phyloP scores from a whole-genome alignment of 1,140 invertebrate species.

The Aplysia californica region DNA sequence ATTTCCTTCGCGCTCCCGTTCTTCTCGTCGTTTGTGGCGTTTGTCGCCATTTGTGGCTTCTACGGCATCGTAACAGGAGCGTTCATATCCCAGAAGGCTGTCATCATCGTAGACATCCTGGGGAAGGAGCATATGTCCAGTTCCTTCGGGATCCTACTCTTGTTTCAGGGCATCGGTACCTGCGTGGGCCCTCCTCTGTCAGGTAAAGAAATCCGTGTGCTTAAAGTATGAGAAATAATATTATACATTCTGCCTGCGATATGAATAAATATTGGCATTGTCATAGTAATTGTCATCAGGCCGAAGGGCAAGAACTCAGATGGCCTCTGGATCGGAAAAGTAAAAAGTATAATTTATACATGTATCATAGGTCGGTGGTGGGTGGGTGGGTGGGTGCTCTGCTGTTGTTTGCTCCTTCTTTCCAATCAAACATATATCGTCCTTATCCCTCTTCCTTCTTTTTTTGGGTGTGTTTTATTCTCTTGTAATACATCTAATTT shows the following conservation, averaged over 20 bases:
- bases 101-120: conserved; percentile 90
- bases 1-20: conserved; percentile 41
- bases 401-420: too few relatives aligned
- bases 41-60: conserved; percentile 37
- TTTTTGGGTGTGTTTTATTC: too few relatives aligned
- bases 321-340: neutral
- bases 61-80: conserved; percentile 44
- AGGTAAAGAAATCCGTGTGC: conserved; percentile 72
- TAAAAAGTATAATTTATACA: neutral
- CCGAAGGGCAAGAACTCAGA: neutral
- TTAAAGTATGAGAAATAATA: too few relatives aligned
- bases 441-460: too few relatives aligned
- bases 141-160: conserved; percentile 90
- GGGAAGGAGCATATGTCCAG: conserved; percentile 92
- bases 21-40: conserved; percentile 34
- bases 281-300: too few relatives aligned
- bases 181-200: conserved; percentile 86
- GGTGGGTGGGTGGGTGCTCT: neutral
- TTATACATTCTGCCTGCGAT: too few relatives aligned
- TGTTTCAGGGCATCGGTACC: conserved; percentile 93
- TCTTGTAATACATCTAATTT: too few relatives aligned
- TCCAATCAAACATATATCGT: too few relatives aligned
- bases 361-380: neutral
- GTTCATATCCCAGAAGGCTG: conserved; percentile 88
- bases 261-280: too few relatives aligned